phyloP scores from a whole-genome alignment of 2,797 vertebrate genomes.

The Crenichthys baileyi region DNA sequence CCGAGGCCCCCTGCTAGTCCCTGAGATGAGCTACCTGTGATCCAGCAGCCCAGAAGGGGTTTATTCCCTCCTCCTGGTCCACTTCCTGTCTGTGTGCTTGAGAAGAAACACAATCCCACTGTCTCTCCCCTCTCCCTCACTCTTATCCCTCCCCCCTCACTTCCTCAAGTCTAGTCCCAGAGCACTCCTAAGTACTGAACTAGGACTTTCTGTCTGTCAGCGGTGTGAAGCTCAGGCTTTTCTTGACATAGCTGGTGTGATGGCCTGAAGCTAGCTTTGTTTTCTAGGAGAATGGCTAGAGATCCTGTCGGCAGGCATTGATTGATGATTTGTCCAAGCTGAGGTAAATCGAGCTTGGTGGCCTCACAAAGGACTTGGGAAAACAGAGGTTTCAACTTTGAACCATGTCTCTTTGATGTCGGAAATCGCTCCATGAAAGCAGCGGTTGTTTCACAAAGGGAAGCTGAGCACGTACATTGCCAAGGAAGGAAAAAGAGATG shows the following conservation, averaged over 20 bases:
- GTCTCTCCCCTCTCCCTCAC: constrained; percentile 46
- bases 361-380: constrained; percentile 38
- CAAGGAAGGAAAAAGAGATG: constrained; percentile 27
- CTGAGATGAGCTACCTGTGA: constrained; percentile 83
- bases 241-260: constrained; percentile 38
- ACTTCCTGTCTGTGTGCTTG: constrained; percentile 77
- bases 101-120: constrained; percentile 72
- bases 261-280: constrained; percentile 24
- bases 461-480: constrained; percentile 30
- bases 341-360: constrained; percentile 34
- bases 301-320: constrained; percentile 41
- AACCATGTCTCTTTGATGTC: constrained; percentile 51
- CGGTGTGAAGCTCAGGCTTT: constrained; percentile 55
- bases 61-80: constrained; percentile 69
- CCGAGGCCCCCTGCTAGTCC: constrained; percentile 92
- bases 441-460: constrained; percentile 27
- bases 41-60: constrained; percentile 65
- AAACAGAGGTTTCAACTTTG: constrained; percentile 39
- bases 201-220: constrained; percentile 56
- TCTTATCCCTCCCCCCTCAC: constrained; percentile 30
- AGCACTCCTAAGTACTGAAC: constrained; percentile 64
- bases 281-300: constrained; percentile 36
- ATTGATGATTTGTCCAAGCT: constrained; percentile 34
- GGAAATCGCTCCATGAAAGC: constrained; percentile 41
- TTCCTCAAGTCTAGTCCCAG: constrained; percentile 54